A percentile compares a stretch with the other conserved stretches of the same genome.
These are phyloP conservation scores for Tipula helvola DNA, from an alignment of 2,888 invertebrate genomes.

Conservation along the genomic window DNA sequence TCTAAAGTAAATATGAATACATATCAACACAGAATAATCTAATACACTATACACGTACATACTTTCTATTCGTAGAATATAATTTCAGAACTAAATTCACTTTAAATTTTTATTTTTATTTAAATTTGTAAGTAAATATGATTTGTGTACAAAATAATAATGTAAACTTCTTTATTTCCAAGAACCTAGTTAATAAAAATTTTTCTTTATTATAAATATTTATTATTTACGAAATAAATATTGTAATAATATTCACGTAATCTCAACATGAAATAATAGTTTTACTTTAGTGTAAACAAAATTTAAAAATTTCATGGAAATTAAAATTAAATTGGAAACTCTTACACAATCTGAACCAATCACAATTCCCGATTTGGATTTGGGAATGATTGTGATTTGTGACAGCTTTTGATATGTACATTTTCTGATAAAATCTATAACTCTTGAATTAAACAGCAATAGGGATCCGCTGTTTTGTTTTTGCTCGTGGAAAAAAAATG, in stretches of 20 bases:
- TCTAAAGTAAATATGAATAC: not conserved
- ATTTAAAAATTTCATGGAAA: not conserved
- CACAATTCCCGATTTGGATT: no score
- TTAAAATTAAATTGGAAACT: no score
- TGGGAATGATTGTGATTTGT: no score
- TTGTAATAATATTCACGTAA: not conserved
- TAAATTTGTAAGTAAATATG: not conserved
- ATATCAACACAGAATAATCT: no score
- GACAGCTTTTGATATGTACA: no score
- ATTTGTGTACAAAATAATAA: not conserved
- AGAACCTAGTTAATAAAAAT: not conserved
- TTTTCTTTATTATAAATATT: not conserved
- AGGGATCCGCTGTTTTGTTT: no score
- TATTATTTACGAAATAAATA: not conserved
- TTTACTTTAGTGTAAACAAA: not conserved
- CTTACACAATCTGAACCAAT: no score
- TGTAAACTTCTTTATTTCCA: not conserved
- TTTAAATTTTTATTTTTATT: not conserved
- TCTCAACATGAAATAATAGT: not conserved
- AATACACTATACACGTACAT: not conserved
- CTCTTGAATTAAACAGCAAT: no score
- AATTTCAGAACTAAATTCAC: not conserved
- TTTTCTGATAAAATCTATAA: no score
- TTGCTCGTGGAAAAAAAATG: no score
- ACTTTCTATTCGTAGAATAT: not conserved